Base-by-base conservation (phyloP, 2,888 invertebrate species). In the Neoascia interrupta region DNA sequence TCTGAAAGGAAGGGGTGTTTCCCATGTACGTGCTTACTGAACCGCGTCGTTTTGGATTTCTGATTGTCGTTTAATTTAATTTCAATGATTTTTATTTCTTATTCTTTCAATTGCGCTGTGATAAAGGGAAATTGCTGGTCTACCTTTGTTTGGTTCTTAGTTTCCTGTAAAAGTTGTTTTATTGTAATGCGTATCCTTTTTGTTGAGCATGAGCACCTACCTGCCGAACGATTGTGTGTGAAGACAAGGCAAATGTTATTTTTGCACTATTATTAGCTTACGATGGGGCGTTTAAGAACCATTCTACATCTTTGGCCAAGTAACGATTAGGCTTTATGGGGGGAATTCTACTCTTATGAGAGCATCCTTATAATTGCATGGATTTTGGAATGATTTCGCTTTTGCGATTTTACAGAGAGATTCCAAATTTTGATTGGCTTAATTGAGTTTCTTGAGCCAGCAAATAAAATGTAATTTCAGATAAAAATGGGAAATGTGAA, bases 11-110 rank as follows among this genome's bases (percentile, higher is more conserved):
- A 36, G 34, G n/a, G 16, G 28, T n/a, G n/a, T n/a, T n/a, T n/a
- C n/a, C n/a, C n/a, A 5, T 6, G 45, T 39, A 51, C 69, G 56
- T 56, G 69, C 49, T 21, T 37, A 58, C 51, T 23, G 43, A 41
- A 51, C 47, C 6, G 31, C 49, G 26, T 58, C 31, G 36, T 58
- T 1, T 31, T 70, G 63, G 64, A 58, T 76, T 63, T 34, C 51
- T 64, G 51, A 76, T 58, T 70, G 75, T 76, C 63, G 31, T 70
- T 75, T 70, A 64, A 75, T 75, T 75, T 64, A 75, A 70, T 76
- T 70, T 70, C 63, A 45, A 58, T 70, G 70, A 70, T 43, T 43
- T 63, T 68, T 58, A 18, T 56, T 63, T 70, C 45, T 45, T 45
- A 43, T 75, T 56, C 28, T 36, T 23, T 23, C 28, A 37, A 6